Evolutionary conservation across 1,140 invertebrate genomes (phyloP), one percentile per base, ranked within the genome.

Genomic region (Bombus sibiricus): DNA sequence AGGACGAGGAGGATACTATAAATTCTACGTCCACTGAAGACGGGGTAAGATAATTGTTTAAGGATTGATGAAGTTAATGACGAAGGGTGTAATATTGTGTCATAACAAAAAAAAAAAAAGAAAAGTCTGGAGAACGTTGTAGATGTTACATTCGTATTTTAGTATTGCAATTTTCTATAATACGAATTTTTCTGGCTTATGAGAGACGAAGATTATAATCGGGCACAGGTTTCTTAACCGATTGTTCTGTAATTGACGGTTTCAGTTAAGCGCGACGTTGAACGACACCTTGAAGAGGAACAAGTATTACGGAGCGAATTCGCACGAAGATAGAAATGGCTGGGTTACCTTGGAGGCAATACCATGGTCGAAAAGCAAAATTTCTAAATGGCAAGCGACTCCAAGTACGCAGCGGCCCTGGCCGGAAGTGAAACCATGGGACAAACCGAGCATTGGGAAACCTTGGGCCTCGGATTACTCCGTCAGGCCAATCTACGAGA

Each of bases 301-400:
- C 85, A 95, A 95, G 76, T 95, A 93, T 32, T 96, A 95, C 91
- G 92, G 93, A 32, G 96, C 90, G 93, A 95, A 96, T 92, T 96
- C 96, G 3, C 96, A 96, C 84, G 96, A 97, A 81, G 97, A 97
- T 88, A 96, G 96, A 86, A 96, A 97, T 80, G 97, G 97, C 1
- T 98, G 97, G 97, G 97, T 97, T 0, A 97, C 97, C 5, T 93
- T 98, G 66, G 97, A 98, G 77, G 97, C 97, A 0, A 96, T 98
- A 12, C 97, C 97, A 1, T 98, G 97, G 97, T 97, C 97, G 1
- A 96, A 97, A 28, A 97, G 97, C 85, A 97, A 97, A 94, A 97
- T 98, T 74, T 97, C 97, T 13, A 98, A 97, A 92, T 98, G 97
- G 97, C 97, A 97, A 89, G 96, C 96, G 2, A 96, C 96, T 87